Conservation (phyloP, 2,797 vertebrate species). For the Spinus olivaceus region DNA sequence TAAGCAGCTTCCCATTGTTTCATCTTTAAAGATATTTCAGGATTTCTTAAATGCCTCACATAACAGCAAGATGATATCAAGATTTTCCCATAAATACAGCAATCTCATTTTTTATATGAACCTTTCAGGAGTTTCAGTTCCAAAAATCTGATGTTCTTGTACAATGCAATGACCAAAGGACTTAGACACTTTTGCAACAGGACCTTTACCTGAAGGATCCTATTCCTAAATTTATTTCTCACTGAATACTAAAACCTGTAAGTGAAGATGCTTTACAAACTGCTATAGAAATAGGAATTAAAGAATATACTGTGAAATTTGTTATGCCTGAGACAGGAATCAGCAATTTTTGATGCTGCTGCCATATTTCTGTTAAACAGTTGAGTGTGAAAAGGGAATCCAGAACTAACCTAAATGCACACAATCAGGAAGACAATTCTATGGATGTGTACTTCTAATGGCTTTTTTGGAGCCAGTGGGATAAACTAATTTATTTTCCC, state of each 20-base stretch:
- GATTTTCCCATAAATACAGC: neutral
- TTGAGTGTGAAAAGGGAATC: neutral
- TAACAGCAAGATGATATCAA: neutral
- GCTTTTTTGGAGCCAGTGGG: neutral
- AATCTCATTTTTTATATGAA: neutral
- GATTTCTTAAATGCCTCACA: neutral
- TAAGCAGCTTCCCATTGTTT: slow-evolving; percentile 30
- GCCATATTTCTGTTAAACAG: neutral
- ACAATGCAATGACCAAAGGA: neutral
- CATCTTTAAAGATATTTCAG: neutral
- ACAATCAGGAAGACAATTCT: neutral
- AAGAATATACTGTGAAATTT: neutral
- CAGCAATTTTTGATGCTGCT: neutral
- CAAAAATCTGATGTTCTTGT: neutral
- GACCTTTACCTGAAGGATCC: neutral
- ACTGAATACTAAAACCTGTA: neutral
- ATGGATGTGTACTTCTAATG: neutral
- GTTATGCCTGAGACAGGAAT: neutral
- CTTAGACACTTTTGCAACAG: neutral
- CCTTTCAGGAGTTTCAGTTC: neutral
- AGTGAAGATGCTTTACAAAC: neutral
- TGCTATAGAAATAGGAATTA: neutral
- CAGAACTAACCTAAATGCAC: neutral
- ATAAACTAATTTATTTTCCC: neutral
- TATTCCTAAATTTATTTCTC: neutral